Conservation (phyloP, 1,140 invertebrate genomes). For the Nomia melanderi region DNA sequence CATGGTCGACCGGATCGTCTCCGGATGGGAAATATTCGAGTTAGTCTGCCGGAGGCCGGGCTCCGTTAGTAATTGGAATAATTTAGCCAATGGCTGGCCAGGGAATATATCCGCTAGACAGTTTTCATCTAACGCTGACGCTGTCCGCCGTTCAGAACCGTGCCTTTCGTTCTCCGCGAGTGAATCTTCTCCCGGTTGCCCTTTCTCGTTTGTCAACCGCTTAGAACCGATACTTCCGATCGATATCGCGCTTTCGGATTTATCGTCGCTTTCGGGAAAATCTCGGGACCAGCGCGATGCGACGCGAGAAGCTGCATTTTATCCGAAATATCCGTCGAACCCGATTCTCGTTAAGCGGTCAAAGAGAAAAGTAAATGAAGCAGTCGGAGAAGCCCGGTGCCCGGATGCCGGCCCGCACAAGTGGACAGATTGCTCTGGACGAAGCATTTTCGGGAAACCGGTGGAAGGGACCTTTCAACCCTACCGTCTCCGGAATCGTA, state of each 20-base stretch:
- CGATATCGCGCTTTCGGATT: too few relatives aligned
- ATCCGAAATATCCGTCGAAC: background rate
- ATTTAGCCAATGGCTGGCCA: background rate
- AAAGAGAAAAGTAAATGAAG: constrained; percentile 47
- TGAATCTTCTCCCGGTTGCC: background rate
- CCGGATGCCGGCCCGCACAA: background rate
- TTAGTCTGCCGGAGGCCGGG: too few relatives aligned
- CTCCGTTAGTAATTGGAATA: constrained; percentile 6
- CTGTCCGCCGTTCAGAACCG: too few relatives aligned
- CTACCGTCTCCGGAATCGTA: constrained; percentile 6
- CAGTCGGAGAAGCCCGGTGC: background rate
- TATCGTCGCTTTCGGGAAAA: too few relatives aligned
- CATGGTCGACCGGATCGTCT: background rate
- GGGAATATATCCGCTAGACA: background rate
- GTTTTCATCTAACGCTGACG: background rate
- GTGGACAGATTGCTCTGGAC: background rate
- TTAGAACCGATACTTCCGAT: background rate
- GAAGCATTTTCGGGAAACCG: background rate
- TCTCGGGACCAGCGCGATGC: too few relatives aligned
- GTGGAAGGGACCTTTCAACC: constrained; percentile 22
- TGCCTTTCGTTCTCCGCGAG: background rate
- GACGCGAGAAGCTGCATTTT: too few relatives aligned
- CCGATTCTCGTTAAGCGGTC: constrained; percentile 29
- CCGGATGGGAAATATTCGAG: background rate
- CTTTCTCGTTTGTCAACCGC: background rate